These are phyloP conservation scores for Drosophila acutilabella DNA, from an alignment of 2,888 invertebrate species.

Conservation along the genomic window DNA sequence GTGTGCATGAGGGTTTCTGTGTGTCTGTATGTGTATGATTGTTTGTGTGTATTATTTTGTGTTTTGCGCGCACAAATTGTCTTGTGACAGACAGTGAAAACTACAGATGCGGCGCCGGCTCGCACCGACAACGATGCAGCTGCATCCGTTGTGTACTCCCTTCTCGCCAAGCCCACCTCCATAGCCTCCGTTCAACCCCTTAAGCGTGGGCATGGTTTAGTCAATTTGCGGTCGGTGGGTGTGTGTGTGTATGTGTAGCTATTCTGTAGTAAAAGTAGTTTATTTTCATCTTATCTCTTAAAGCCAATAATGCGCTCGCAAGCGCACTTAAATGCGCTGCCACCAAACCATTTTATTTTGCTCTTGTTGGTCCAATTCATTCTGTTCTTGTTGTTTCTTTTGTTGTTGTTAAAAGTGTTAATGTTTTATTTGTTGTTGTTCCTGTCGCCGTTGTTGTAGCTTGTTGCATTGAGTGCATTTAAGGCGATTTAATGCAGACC, in stretches of 20 bases:
- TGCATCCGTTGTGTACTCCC: conserved; percentile 30
- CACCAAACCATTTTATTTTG: conserved; percentile 49
- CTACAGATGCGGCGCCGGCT: conserved; percentile 70
- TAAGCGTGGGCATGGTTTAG: conserved; percentile 67
- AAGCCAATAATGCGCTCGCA: conserved; percentile 80
- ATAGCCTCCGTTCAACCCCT: conserved; percentile 2
- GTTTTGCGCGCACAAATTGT: conserved; percentile 81
- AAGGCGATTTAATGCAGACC: conserved; percentile 43
- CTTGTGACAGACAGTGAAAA: conserved; percentile 81
- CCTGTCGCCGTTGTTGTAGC: conserved; percentile 11
- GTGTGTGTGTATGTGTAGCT: conserved; percentile 13
- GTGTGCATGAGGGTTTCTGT: conserved; percentile 18
- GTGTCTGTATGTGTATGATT: conserved; percentile 16
- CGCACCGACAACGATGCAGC: conserved; percentile 43
- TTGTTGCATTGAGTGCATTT: conserved; percentile 36
- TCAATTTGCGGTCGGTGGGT: conserved; percentile 74
- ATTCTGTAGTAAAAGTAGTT: conserved; percentile 72
- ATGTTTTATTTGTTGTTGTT: conserved; percentile 17
- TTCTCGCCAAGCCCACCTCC: not conserved
- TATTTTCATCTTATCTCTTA: conserved; percentile 81
- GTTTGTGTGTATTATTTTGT: conserved; percentile 76
- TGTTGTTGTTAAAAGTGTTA: conserved; percentile 24
- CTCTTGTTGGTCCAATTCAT: conserved; percentile 19
- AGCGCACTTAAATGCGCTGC: conserved; percentile 77
- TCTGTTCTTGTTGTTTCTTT: conserved; percentile 21